phyloP scores from a whole-genome alignment of 1,140 invertebrate species.

The Caerostris darwini region DNA sequence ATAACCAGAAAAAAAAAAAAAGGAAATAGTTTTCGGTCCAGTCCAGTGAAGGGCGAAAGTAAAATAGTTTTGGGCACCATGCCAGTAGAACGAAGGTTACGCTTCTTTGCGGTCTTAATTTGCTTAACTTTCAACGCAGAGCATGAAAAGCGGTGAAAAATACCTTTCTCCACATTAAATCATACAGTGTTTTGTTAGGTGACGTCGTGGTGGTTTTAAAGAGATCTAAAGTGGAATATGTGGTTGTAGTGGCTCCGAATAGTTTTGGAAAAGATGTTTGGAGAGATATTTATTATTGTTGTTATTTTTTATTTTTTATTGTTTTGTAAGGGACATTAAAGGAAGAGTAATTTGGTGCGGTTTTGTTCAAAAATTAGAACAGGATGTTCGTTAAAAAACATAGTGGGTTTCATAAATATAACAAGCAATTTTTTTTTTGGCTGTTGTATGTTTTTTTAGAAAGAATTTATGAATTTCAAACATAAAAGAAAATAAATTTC shows the following conservation, averaged over 20 bases:
- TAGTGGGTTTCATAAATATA: not conserved
- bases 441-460: no score
- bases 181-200: constrained; percentile 51
- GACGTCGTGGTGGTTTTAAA: constrained; percentile 7
- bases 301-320: not conserved
- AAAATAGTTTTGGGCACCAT: not conserved
- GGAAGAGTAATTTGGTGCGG: not conserved
- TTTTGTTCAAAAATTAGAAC: not conserved
- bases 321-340: not conserved
- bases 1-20: not conserved
- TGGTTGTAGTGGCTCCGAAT: not conserved
- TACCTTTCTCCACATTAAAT: constrained; percentile 43
- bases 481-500: no score
- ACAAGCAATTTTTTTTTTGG: no score
- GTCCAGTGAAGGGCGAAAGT: not conserved
- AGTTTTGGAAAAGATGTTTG: not conserved
- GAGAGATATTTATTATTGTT: not conserved
- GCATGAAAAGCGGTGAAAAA: constrained; percentile 40
- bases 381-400: not conserved
- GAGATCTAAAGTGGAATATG: not conserved
- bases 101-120: constrained; percentile 61
- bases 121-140: constrained; percentile 59
- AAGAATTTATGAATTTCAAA: no score
- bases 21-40: constrained; percentile 9
- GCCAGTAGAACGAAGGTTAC: not conserved